phyloP scores from a whole-genome alignment of 2,797 vertebrate genomes.

The Emydoidea blandingii region DNA sequence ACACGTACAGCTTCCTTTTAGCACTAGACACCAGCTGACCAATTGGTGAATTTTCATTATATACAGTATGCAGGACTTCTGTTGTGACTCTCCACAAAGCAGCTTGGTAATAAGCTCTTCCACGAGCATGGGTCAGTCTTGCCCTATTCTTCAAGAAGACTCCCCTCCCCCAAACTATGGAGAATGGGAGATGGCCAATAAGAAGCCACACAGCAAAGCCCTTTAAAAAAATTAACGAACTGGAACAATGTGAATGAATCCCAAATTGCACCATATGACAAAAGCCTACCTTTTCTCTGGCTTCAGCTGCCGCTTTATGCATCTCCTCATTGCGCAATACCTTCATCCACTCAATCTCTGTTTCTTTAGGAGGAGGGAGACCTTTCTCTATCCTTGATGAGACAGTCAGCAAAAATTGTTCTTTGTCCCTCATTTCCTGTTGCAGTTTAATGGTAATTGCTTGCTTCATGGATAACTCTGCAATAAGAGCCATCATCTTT shows the following conservation, averaged over 20 bases:
- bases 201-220: accelerated
- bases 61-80: background rate
- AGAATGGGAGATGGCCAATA: accelerated
- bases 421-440: slow-evolving; percentile 87
- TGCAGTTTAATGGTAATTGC: slow-evolving; percentile 85
- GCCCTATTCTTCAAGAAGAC: background rate
- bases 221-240: background rate
- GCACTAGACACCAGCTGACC: background rate
- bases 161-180: background rate
- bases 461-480: slow-evolving; percentile 91
- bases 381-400: slow-evolving; percentile 84
- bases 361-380: slow-evolving; percentile 85
- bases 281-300: slow-evolving; percentile 83
- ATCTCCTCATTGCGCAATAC: slow-evolving; percentile 82
- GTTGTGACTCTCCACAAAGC: background rate
- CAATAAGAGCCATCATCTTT: slow-evolving; percentile 88
- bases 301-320: slow-evolving; percentile 77
- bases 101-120: accelerated
- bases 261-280: accelerated
- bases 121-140: background rate
- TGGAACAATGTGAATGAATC: background rate
- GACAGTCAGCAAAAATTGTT: slow-evolving; percentile 85
- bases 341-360: slow-evolving; percentile 86
- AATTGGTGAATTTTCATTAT: background rate
- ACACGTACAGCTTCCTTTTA: background rate